Evolutionary conservation across 2,113 vertebrate genomes (phyloP).

Genomic region (Chloroceryle aenea): DNA sequence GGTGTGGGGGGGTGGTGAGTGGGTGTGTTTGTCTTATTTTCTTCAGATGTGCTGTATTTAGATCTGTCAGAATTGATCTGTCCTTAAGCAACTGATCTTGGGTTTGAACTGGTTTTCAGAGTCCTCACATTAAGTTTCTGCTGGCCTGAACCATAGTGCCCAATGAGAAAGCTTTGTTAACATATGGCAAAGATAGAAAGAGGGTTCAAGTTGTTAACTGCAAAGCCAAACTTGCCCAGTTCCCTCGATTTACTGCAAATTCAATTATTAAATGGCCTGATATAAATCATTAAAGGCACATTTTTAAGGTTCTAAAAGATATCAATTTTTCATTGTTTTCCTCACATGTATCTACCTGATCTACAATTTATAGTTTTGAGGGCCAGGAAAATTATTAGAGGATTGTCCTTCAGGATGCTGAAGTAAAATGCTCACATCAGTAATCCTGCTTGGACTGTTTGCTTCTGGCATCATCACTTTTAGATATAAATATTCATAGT

Average conservation of each 20-base stretch:
- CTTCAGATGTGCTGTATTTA: not conserved
- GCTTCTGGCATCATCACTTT: conserved; percentile 64
- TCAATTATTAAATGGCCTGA: conserved; percentile 58
- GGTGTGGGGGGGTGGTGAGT: too few species aligned
- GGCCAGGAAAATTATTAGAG: conserved; percentile 27
- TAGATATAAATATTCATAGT: conserved; percentile 76
- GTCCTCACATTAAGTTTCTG: not conserved
- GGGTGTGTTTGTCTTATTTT: not conserved
- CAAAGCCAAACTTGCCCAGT: conserved; percentile 34
- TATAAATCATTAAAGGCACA: conserved; percentile 63
- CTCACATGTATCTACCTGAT: not conserved
- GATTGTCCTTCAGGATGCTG: conserved; percentile 27
- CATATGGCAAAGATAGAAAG: not conserved
- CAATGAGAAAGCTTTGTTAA: not conserved
- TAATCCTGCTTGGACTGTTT: conserved; percentile 44
- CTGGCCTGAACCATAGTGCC: not conserved
- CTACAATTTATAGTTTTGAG: conserved; percentile 32
- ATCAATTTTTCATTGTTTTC: conserved; percentile 59
- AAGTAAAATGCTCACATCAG: conserved; percentile 27
- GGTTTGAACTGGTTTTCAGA: conserved; percentile 27
- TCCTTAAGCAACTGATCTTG: not conserved
- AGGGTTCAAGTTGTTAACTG: conserved; percentile 36
- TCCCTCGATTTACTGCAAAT: conserved; percentile 65
- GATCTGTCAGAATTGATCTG: conserved; percentile 8
- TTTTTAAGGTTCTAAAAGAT: conserved; percentile 54